Evolutionary conservation across 2,888 invertebrate genomes (phyloP).

Genomic region (Melanotus villosus): DNA sequence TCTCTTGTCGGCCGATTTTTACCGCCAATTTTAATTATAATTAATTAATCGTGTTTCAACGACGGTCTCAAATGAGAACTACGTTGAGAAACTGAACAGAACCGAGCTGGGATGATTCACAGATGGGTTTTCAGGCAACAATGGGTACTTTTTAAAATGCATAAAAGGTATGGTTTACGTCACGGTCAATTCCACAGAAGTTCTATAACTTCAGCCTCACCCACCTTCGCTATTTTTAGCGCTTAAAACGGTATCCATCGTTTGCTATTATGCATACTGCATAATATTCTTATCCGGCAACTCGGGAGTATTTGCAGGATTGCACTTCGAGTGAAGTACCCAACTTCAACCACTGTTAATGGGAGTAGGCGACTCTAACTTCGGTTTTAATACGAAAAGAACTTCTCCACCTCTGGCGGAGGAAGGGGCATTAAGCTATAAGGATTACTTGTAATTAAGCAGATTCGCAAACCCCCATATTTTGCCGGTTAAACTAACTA

Average conservation of each 20-base stretch:
- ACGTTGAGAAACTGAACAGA: too few species aligned
- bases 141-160: constrained; percentile 26
- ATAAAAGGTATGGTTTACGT: constrained; percentile 25
- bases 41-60: too few species aligned
- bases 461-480: constrained; percentile 3
- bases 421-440: background rate
- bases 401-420: too few species aligned
- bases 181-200: constrained; percentile 26
- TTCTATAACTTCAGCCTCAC: constrained; percentile 27
- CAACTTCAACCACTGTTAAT: background rate
- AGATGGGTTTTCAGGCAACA: constrained; percentile 19
- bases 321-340: background rate
- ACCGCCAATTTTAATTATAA: too few species aligned
- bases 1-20: too few species aligned
- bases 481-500: constrained; percentile 2
- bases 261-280: constrained; percentile 14
- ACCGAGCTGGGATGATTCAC: constrained; percentile 21
- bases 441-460: constrained; percentile 12
- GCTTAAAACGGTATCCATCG: constrained; percentile 15
- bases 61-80: too few species aligned
- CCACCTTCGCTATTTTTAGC: constrained; percentile 27
- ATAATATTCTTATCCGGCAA: constrained; percentile 10
- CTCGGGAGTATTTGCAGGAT: background rate
- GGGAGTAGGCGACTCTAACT: background rate
- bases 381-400: background rate